phyloP scores from a whole-genome alignment of 53 echinoderm and acorn worm genomes.

The Echinarachnius parma region DNA sequence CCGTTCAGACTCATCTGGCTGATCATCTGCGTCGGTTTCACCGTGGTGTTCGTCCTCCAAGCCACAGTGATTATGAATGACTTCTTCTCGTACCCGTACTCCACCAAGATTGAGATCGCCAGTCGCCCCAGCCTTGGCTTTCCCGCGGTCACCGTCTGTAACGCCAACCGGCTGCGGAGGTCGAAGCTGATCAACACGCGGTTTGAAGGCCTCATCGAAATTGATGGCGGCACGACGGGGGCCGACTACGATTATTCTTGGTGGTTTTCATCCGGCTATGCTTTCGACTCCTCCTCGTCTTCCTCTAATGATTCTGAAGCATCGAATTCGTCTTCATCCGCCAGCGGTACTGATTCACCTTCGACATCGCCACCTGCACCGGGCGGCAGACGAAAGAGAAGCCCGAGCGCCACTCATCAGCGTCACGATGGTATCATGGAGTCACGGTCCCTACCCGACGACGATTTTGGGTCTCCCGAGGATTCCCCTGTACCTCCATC shows the following conservation, averaged over 20 bases:
- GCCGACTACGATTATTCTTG: slow-evolving; percentile 55
- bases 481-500: too few species aligned
- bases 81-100: slow-evolving; percentile 5
- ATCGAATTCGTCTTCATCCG: too few species aligned
- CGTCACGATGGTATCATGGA: too few species aligned
- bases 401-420: too few species aligned
- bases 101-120: slow-evolving; percentile 59
- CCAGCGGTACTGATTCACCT: too few species aligned
- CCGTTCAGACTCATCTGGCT: slow-evolving; percentile 11
- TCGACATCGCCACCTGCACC: too few species aligned
- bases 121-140: slow-evolving; percentile 51
- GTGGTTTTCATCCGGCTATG: slow-evolving; percentile 54
- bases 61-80: slow-evolving; percentile 1
- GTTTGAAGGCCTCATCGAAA: slow-evolving; percentile 65
- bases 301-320: too few species aligned
- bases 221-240: slow-evolving; percentile 67
- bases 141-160: slow-evolving; percentile 80
- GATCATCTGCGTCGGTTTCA: neutral
- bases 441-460: too few species aligned
- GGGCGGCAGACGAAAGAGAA: too few species aligned
- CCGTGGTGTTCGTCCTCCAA: slow-evolving; percentile 10
- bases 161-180: slow-evolving; percentile 62
- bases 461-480: too few species aligned
- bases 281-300: too few species aligned
- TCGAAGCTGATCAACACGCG: slow-evolving; percentile 51